Percentiles rank a stretch among this genome's conserved stretches.
phyloP scores from a whole-genome alignment of 2,113 vertebrate genomes.

The Dissostichus mawsoni region DNA sequence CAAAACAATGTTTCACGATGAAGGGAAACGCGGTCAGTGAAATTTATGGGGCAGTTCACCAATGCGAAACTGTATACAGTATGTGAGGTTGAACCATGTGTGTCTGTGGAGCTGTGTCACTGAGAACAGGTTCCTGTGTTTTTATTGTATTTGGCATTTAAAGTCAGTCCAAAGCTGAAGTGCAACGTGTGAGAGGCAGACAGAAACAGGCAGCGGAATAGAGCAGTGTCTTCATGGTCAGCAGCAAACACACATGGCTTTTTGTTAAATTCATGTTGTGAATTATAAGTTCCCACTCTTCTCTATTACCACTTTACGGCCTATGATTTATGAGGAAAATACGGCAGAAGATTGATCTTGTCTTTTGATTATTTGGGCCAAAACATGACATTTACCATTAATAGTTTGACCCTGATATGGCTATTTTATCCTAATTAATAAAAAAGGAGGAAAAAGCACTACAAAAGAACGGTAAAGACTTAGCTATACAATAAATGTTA shows the following conservation, averaged over 20 bases:
- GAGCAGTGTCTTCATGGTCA: constrained; percentile 15
- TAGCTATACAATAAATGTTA: too few species aligned
- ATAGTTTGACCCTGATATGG: too few species aligned
- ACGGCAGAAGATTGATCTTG: too few species aligned
- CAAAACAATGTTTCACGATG: constrained; percentile 70
- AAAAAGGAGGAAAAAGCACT: too few species aligned
- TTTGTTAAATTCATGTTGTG: constrained; percentile 11
- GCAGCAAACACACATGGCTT: too few species aligned
- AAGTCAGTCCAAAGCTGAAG: constrained; percentile 46
- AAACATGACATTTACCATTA: too few species aligned
- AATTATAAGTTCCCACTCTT: neutral
- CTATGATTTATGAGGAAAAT: too few species aligned
- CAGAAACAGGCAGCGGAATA: neutral
- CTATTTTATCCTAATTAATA: too few species aligned
- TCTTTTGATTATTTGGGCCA: too few species aligned
- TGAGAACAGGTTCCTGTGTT: constrained; percentile 7
- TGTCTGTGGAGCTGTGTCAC: neutral
- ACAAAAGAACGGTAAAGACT: neutral
- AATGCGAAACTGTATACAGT: constrained; percentile 63
- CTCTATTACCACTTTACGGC: constrained; percentile 1
- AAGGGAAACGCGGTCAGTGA: constrained; percentile 59
- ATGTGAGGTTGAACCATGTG: constrained; percentile 53
- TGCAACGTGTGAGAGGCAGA: constrained; percentile 21
- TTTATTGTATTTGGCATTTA: constrained; percentile 61
- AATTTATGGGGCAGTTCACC: constrained; percentile 63